These are phyloP conservation scores for Epicauta chinensis DNA, from an alignment of 1,140 invertebrate species.

Conservation along the genomic window DNA sequence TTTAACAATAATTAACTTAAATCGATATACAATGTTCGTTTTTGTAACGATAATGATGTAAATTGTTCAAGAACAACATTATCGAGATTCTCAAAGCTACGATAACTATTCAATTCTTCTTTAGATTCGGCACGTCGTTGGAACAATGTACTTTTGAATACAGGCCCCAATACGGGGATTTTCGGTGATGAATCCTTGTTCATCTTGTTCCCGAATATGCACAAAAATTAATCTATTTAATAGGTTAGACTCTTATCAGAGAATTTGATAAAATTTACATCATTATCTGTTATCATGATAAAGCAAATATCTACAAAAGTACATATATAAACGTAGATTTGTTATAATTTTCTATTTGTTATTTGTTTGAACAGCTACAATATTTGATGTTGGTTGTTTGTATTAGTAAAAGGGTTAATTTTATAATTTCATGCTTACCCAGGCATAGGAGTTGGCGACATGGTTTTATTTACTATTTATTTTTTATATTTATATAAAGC, in stretches of 20 bases:
- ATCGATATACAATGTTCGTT: not conserved
- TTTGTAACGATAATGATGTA: constrained; percentile 1
- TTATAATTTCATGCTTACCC: constrained; percentile 33
- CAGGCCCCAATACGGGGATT: constrained; percentile 25
- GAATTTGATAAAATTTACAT: too few relatives aligned
- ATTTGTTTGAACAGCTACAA: too few relatives aligned
- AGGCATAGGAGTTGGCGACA: constrained; percentile 42
- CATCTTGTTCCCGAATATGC: constrained; percentile 3
- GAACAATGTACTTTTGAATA: constrained; percentile 27
- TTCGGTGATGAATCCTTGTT: constrained; percentile 29
- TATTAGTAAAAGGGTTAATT: constrained; percentile 5
- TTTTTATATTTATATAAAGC: too few relatives aligned
- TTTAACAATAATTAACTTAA: not conserved
- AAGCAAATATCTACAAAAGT: not conserved
- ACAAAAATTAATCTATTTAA: constrained; percentile 6
- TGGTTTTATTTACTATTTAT: too few relatives aligned
- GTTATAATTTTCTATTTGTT: too few relatives aligned
- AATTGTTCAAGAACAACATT: constrained; percentile 17
- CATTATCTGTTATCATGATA: not conserved
- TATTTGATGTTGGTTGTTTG: too few relatives aligned
- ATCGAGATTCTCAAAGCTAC: constrained; percentile 25
- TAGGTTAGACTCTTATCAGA: too few relatives aligned
- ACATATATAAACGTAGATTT: constrained; percentile 3
- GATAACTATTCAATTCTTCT: constrained; percentile 22
- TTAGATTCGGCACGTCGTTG: constrained; percentile 27